phyloP scores from a whole-genome alignment of 2,888 invertebrate genomes.

The Ectemnius cavifrons region DNA sequence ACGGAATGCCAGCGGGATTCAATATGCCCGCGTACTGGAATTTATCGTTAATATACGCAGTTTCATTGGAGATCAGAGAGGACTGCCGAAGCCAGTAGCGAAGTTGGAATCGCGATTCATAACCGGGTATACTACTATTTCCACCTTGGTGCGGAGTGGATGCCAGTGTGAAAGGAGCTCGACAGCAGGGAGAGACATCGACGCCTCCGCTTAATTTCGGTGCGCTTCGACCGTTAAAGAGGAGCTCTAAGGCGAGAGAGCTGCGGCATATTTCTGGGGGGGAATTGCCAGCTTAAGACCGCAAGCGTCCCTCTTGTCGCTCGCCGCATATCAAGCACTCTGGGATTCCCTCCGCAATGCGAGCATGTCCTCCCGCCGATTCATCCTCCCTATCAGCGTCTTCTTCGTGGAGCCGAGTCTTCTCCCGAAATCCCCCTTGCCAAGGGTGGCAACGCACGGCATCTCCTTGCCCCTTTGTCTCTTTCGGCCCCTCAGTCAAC shows the following conservation, averaged over 20 bases:
- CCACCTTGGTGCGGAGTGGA: slow-evolving; percentile 8
- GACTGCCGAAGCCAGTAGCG: background rate
- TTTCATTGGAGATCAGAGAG: slow-evolving; percentile 21
- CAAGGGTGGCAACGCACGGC: slow-evolving; percentile 39
- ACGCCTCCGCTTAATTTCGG: slow-evolving; percentile 69
- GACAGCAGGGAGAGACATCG: slow-evolving; percentile 19
- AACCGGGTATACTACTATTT: slow-evolving; percentile 12
- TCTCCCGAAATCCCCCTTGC: slow-evolving; percentile 35
- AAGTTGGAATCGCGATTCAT: slow-evolving; percentile 33
- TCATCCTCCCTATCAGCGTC: slow-evolving; percentile 21
- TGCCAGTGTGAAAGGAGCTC: background rate
- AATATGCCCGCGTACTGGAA: slow-evolving; percentile 17
- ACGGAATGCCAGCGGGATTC: slow-evolving; percentile 12
- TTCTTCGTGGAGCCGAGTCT: slow-evolving; percentile 19
- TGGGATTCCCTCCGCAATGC: slow-evolving; percentile 41
- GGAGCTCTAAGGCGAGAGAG: slow-evolving; percentile 58
- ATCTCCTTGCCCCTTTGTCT: slow-evolving; percentile 32
- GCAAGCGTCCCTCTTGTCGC: slow-evolving; percentile 64
- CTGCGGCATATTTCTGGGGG: slow-evolving; percentile 70
- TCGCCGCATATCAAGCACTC: slow-evolving; percentile 72
- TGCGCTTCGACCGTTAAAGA: slow-evolving; percentile 69
- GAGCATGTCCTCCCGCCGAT: slow-evolving; percentile 18
- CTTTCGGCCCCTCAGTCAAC: slow-evolving; percentile 49
- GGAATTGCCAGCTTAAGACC: slow-evolving; percentile 73
- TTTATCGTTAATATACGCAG: slow-evolving; percentile 53